These are phyloP conservation scores for Cepaea nemoralis DNA, from an alignment of 1,140 invertebrate genomes.

Conservation along the genomic window DNA sequence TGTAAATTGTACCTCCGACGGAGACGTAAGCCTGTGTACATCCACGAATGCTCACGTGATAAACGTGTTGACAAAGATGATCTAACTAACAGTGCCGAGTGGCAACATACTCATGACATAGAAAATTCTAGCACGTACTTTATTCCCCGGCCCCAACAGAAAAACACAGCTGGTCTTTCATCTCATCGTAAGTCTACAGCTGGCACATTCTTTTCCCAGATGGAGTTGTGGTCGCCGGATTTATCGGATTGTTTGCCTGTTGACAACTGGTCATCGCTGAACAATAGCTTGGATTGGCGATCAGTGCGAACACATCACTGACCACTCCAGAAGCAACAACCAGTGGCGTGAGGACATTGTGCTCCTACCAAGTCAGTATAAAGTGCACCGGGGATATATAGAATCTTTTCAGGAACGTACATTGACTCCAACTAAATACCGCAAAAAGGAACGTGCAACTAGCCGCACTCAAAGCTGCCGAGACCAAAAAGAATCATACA, in stretches of 20 bases:
- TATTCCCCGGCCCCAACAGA: neutral
- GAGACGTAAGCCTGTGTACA: neutral
- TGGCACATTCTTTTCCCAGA: neutral
- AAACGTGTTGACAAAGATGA: neutral
- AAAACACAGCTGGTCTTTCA: neutral
- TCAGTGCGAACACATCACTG: neutral
- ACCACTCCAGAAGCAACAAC: neutral
- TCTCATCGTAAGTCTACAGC: too few species aligned
- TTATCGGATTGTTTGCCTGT: neutral
- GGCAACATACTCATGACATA: neutral
- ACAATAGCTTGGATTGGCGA: neutral
- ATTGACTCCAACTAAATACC: slow-evolving; percentile 14
- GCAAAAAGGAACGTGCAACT: neutral
- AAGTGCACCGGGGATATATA: neutral
- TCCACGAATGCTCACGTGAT: neutral
- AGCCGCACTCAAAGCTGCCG: neutral
- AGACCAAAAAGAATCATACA: neutral
- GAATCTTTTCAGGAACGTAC: slow-evolving; percentile 1
- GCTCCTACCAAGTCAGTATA: neutral
- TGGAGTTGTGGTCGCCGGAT: neutral
- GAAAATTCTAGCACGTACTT: too few species aligned
- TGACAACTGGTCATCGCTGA: neutral
- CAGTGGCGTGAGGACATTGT: neutral
- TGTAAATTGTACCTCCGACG: neutral
- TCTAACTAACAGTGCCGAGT: too few species aligned